Conservation (phyloP, 2,888 invertebrate species). For the Andrena trimmerana region DNA sequence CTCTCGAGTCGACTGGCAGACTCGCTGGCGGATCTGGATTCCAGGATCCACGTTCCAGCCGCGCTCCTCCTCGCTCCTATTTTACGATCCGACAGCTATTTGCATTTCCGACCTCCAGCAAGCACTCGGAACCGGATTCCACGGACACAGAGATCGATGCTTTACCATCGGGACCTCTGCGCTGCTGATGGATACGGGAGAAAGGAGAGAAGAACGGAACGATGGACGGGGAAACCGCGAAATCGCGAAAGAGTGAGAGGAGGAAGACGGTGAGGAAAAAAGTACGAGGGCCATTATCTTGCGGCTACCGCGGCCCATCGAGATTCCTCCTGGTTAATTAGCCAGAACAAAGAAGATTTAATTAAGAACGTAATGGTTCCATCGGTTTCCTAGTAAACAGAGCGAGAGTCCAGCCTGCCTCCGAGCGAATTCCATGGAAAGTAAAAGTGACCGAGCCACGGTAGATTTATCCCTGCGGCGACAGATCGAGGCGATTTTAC, state of each 20-base stretch:
- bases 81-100: background rate
- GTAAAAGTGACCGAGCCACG: constrained; percentile 79
- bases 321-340: constrained; percentile 34
- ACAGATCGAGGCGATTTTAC: constrained; percentile 56
- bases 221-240: background rate
- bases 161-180: background rate
- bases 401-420: constrained; percentile 61
- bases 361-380: constrained; percentile 43
- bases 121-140: background rate
- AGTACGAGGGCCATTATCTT: background rate
- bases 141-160: background rate
- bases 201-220: too few relatives aligned
- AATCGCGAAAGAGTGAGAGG: background rate
- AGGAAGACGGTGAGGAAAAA: background rate
- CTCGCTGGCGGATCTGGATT: background rate
- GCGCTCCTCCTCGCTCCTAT: background rate
- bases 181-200: too few relatives aligned
- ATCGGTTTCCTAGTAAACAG: constrained; percentile 63
- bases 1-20: too few relatives aligned
- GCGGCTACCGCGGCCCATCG: background rate
- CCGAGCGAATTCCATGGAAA: constrained; percentile 80
- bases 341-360: constrained; percentile 43
- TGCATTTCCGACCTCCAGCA: background rate
- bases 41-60: background rate
- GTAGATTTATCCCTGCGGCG: constrained; percentile 51